phyloP scores from a whole-genome alignment of 1,140 invertebrate species.

The Drosophila jambulina region DNA sequence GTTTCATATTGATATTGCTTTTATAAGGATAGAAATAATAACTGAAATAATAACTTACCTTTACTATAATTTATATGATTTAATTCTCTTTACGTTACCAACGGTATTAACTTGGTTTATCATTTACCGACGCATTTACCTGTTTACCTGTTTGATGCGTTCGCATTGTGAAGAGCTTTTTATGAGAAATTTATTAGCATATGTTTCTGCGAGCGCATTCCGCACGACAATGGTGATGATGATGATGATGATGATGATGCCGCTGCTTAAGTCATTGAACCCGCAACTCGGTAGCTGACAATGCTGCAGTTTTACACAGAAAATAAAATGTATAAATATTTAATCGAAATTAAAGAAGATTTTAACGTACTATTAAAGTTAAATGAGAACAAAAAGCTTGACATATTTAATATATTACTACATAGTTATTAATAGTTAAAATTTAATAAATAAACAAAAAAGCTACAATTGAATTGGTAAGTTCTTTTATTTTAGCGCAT shows the following conservation, averaged over 20 bases:
- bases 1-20: background rate
- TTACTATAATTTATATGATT: background rate
- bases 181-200: slow-evolving; percentile 72
- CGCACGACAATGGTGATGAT: background rate
- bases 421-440: background rate
- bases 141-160: slow-evolving; percentile 29
- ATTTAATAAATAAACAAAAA: background rate
- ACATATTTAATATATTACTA: background rate
- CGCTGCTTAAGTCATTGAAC: slow-evolving; percentile 37
- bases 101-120: background rate
- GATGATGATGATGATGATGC: slow-evolving; percentile 5
- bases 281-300: background rate
- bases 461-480: background rate
- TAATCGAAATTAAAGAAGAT: background rate
- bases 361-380: background rate
- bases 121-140: background rate
- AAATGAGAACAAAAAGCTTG: background rate
- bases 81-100: too few species aligned
- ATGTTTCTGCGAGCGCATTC: slow-evolving; percentile 41
- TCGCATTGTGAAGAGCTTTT: slow-evolving; percentile 38
- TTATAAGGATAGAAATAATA: background rate
- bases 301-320: background rate
- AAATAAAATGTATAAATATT: background rate
- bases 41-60: background rate
- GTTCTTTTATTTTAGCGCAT: background rate